Percentiles rank a stretch among this genome's conserved stretches.
Conservation (phyloP, 2,113 vertebrate species). For the Onychostruthus taczanowskii region DNA sequence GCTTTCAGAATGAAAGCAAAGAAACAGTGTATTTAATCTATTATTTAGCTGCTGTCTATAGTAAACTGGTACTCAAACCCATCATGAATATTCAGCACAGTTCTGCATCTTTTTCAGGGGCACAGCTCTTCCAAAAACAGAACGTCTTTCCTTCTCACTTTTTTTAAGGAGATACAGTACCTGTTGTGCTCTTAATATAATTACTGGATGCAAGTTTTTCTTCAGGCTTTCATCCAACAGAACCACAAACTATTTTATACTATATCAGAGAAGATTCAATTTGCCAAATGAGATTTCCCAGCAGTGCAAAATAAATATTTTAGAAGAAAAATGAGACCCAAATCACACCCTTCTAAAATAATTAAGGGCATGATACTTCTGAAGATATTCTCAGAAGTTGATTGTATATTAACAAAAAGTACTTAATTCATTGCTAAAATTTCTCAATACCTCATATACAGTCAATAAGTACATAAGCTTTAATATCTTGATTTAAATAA, state of each 20-base stretch:
- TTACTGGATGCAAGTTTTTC: not conserved
- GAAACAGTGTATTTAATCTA: not conserved
- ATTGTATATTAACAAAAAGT: not conserved
- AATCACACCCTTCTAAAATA: not conserved
- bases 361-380: not conserved
- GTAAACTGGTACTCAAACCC: not conserved
- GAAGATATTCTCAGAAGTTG: not conserved
- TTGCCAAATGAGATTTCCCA: not conserved
- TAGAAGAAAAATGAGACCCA: not conserved
- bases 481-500: not conserved
- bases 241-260: not conserved
- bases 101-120: not conserved
- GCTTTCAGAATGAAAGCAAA: not conserved
- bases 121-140: not conserved
- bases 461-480: not conserved
- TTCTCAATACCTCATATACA: not conserved
- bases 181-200: not conserved
- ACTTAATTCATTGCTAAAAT: not conserved
- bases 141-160: not conserved
- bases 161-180: not conserved
- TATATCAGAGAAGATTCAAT: not conserved
- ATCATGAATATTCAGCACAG: not conserved
- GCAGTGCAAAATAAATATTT: not conserved
- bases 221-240: not conserved
- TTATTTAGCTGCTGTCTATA: not conserved